Percentiles rank a stretch among this genome's conserved stretches.
These are phyloP conservation scores for Frieseomelitta varia DNA, from an alignment of 1,140 invertebrate species.

Conservation along the genomic window DNA sequence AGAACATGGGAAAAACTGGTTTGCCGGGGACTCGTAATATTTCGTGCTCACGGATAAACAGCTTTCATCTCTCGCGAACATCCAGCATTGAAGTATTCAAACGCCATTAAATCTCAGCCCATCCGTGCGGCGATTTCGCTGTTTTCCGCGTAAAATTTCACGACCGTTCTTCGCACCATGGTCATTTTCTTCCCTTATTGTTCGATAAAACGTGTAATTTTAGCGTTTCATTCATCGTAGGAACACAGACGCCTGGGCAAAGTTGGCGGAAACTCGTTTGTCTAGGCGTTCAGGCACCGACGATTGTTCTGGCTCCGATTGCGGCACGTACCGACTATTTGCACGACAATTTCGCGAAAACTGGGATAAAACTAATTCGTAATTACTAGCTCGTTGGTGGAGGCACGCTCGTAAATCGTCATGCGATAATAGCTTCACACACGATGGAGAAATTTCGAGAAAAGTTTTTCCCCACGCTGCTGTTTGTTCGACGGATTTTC, in stretches of 20 bases:
- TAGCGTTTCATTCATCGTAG: not conserved
- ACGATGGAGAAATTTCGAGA: not conserved
- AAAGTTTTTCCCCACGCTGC: not conserved
- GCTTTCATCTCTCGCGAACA: slow-evolving; percentile 3
- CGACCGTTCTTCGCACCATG: not conserved
- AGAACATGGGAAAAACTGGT: not conserved
- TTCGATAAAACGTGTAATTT: slow-evolving; percentile 8
- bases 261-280: slow-evolving; percentile 28
- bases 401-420: slow-evolving; percentile 16
- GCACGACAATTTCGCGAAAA: slow-evolving; percentile 7
- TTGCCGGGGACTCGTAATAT: not conserved
- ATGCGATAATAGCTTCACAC: not conserved
- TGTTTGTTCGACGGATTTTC: not conserved
- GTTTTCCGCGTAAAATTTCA: not conserved
- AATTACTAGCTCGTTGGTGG: not conserved
- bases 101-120: not conserved
- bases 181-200: not conserved
- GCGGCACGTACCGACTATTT: not conserved
- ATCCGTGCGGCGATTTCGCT: too few relatives aligned
- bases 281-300: not conserved
- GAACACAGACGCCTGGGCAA: not conserved
- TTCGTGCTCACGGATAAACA: not conserved
- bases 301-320: slow-evolving; percentile 14
- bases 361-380: slow-evolving; percentile 40
- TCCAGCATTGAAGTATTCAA: not conserved